Evolutionary conservation across 1,140 invertebrate species (phyloP).

Genomic region (Eumeta japonica): DNA sequence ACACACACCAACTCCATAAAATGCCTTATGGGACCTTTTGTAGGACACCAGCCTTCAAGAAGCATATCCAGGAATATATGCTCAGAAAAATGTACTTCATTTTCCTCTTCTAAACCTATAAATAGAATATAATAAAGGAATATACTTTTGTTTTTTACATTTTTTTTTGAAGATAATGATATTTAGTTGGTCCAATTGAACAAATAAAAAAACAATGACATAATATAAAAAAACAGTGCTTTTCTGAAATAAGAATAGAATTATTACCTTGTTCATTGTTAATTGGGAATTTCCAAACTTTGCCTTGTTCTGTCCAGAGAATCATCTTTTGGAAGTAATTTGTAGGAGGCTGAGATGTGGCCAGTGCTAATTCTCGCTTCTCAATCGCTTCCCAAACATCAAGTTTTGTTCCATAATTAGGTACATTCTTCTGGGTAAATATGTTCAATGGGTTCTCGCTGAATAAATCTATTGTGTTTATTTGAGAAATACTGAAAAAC

Average conservation of each 20-base stretch:
- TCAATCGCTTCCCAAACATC: slow-evolving; percentile 69
- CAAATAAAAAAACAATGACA: background rate
- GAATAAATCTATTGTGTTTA: background rate
- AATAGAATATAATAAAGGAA: slow-evolving; percentile 14
- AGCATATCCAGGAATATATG: slow-evolving; percentile 91
- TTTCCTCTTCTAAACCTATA: slow-evolving; percentile 76
- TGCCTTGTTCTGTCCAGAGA: slow-evolving; percentile 90
- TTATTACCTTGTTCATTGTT: slow-evolving; percentile 90
- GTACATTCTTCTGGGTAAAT: slow-evolving; percentile 59
- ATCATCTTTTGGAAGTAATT: slow-evolving; percentile 95
- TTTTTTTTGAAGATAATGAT: slow-evolving; percentile 4
- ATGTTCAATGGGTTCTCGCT: slow-evolving; percentile 30
- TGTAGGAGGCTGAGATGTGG: slow-evolving; percentile 68
- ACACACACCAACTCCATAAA: slow-evolving; percentile 96
- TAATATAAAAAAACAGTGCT: background rate
- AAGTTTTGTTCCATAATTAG: slow-evolving; percentile 54
- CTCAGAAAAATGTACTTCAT: slow-evolving; percentile 80
- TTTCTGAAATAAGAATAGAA: slow-evolving; percentile 2
- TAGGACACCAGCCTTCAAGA: slow-evolving; percentile 85
- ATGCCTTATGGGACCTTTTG: slow-evolving; percentile 83
- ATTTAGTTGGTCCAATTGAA: background rate
- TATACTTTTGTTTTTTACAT: slow-evolving; percentile 6
- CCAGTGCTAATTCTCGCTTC: slow-evolving; percentile 64
- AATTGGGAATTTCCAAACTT: slow-evolving; percentile 96
- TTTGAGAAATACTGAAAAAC: slow-evolving; percentile 1